Evolutionary conservation across 2,113 vertebrate species (phyloP).

Genomic region (Sterna hirundo): DNA sequence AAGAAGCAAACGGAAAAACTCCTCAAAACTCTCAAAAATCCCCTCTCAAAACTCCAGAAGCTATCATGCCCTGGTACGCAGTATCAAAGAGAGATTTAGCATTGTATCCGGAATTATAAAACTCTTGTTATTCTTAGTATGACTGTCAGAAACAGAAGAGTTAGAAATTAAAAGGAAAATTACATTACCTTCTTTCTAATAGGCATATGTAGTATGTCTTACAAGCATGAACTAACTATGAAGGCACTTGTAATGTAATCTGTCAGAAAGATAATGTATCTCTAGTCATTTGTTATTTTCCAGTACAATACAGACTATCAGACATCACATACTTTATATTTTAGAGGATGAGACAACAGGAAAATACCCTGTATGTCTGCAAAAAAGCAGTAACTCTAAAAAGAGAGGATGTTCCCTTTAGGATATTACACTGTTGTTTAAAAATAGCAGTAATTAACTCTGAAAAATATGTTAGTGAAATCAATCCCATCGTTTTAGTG

Average conservation of each 20-base stretch:
- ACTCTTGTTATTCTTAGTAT: neutral
- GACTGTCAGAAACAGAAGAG: neutral
- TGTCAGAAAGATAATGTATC: slow-evolving; percentile 8
- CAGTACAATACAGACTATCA: neutral
- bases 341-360: neutral
- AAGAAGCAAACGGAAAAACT: neutral
- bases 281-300: slow-evolving; percentile 5
- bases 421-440: neutral
- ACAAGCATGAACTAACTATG: neutral
- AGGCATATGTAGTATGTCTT: neutral
- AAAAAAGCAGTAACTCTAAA: neutral
- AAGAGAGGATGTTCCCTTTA: neutral
- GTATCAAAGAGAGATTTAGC: neutral
- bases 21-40: neutral
- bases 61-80: neutral
- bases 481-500: neutral
- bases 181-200: neutral
- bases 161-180: slow-evolving; percentile 17
- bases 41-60: neutral
- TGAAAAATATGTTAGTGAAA: neutral
- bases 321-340: neutral
- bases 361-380: neutral
- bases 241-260: neutral
- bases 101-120: neutral
- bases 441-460: neutral